These are phyloP conservation scores for Penaeus japonicus DNA, from an alignment of 1,140 invertebrate genomes.

Conservation along the genomic window DNA sequence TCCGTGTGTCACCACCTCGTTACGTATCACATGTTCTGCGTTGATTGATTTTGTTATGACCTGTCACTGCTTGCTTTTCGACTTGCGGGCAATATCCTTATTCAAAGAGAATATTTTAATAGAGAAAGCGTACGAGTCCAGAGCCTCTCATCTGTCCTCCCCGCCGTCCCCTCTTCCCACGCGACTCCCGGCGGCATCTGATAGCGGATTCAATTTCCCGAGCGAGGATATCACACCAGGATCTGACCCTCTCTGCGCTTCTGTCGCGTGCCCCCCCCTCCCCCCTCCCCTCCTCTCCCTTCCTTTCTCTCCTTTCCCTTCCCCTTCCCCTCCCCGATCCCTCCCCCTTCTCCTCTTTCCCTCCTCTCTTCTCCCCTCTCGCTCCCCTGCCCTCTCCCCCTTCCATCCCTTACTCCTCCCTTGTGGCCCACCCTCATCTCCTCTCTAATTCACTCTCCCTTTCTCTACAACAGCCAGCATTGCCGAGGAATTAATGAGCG, in stretches of 20 bases:
- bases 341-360: background rate
- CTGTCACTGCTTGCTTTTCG: no score
- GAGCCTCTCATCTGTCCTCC: no score
- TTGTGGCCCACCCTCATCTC: background rate
- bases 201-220: background rate
- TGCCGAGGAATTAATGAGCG: background rate
- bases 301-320: background rate
- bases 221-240: background rate
- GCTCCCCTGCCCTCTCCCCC: background rate
- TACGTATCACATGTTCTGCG: no score
- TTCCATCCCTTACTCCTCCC: background rate
- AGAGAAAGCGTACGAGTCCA: no score
- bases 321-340: background rate
- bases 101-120: no score
- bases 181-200: no score
- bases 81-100: no score
- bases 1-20: no score
- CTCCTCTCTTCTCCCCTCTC: background rate
- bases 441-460: background rate
- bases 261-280: background rate
- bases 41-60: no score
- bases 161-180: no score
- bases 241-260: background rate
- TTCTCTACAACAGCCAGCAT: background rate
- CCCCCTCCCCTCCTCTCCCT: background rate